Evolutionary conservation across 2,888 invertebrate species (phyloP).

Genomic region (Spialia ferax): DNA sequence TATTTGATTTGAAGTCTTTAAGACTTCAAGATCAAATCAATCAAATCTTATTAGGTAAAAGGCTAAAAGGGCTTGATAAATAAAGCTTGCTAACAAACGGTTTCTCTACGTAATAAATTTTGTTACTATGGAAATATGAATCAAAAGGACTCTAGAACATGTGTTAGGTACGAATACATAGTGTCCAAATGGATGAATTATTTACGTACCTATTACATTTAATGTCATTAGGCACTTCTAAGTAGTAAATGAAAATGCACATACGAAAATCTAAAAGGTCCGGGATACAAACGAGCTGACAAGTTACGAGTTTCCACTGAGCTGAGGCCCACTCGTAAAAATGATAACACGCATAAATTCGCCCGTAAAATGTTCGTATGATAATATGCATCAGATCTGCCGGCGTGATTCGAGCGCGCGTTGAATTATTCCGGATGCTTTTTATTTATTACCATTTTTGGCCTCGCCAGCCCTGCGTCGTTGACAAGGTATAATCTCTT

Average conservation of each 20-base stretch:
- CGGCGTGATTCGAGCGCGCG: slow-evolving; percentile 51
- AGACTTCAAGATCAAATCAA: too few species aligned
- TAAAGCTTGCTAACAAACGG: too few species aligned
- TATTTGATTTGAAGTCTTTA: too few species aligned
- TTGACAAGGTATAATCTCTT: slow-evolving; percentile 22
- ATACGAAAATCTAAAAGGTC: slow-evolving; percentile 52
- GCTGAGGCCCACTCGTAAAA: slow-evolving; percentile 59
- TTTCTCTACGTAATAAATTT: too few species aligned
- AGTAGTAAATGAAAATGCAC: slow-evolving; percentile 26
- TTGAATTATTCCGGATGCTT: slow-evolving; percentile 49
- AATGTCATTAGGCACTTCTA: too few species aligned
- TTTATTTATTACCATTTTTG: slow-evolving; percentile 45
- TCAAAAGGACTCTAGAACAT: too few species aligned
- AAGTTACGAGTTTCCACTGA: slow-evolving; percentile 51
- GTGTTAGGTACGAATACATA: too few species aligned
- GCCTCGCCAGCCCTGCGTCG: slow-evolving; percentile 13
- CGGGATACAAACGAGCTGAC: slow-evolving; percentile 49
- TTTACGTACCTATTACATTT: too few species aligned
- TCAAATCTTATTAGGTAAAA: too few species aligned
- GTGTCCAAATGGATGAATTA: too few species aligned
- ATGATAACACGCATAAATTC: slow-evolving; percentile 61
- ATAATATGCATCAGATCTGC: slow-evolving; percentile 55
- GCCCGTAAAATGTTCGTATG: slow-evolving; percentile 58
- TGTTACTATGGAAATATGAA: too few species aligned
- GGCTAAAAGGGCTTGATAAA: too few species aligned